Percentiles rank a stretch among this genome's conserved stretches.
Conservation (phyloP, 2,797 vertebrate species). For the Anas bernieri region DNA sequence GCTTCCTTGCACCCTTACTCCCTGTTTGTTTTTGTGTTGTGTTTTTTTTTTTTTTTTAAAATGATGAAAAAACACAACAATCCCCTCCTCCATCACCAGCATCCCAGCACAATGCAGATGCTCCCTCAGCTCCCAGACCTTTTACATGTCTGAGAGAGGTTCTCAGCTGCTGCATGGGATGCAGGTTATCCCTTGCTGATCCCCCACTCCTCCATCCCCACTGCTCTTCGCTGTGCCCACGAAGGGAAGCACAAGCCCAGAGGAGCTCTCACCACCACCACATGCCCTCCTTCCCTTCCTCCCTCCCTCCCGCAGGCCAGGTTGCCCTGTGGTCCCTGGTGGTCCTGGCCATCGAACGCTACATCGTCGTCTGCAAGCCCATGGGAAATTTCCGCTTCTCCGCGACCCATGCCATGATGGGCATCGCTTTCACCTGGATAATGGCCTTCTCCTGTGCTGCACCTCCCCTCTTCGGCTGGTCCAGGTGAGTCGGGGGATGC, state of each 20-base stretch:
- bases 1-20: background rate
- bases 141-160: accelerated
- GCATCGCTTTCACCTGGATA: slow-evolving; percentile 83
- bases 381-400: slow-evolving; percentile 87
- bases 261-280: background rate
- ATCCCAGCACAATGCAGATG: accelerated
- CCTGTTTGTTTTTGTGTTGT: background rate
- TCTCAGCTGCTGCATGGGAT: background rate
- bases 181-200: background rate
- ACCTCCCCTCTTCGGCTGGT: slow-evolving; percentile 84
- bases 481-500: slow-evolving; percentile 70
- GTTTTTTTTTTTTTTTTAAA: background rate
- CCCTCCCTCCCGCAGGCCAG: slow-evolving; percentile 42
- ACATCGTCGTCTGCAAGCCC: slow-evolving; percentile 85
- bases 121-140: background rate
- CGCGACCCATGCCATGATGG: slow-evolving; percentile 70
- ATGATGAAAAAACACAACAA: accelerated
- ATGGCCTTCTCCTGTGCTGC: slow-evolving; percentile 80
- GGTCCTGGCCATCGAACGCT: slow-evolving; percentile 65
- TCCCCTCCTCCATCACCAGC: background rate
- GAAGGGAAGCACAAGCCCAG: background rate
- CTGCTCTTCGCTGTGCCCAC: background rate
- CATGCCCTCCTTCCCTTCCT: background rate
- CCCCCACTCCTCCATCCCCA: too few species aligned
- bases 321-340: slow-evolving; percentile 69